Base-by-base conservation (phyloP, 2,888 invertebrate species). In the Drosophila fungiperda region DNA sequence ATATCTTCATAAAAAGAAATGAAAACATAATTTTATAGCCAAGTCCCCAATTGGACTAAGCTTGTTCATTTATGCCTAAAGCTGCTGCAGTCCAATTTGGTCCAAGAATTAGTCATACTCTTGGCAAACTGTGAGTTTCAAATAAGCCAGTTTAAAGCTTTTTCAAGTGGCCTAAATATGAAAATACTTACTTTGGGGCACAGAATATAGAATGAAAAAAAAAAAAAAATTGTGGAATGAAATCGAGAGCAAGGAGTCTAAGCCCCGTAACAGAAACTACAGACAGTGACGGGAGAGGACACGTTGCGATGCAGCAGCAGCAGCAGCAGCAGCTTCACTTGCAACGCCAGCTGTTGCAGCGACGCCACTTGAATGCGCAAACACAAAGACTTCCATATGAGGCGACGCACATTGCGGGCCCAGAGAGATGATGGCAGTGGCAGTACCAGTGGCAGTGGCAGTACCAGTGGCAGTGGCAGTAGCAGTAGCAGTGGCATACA, bases 351-450 rank as follows among this genome's bases (percentile, higher is more conserved):
- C 71, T 68, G 75, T 63, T 68, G 85, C 76, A 76, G 71, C 70
- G 63, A 76, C 72, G 76, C 68, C 84, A 86, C 88, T 86, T 83
- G 88, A 83, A 88, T 85, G 86, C 86, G 78, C 86, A 85, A 85
- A 88, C 86, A 85, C 86, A 85, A 88, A 85, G 84, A 83, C 66
- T 88, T 63, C 68, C 88, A 85, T 80, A 86, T 86, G 88, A 83
- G 73, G 53, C 54, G 59, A 54, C 40, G 52, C 35, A 15, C 64
- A 67, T 33, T 52, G 55, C 29, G 57, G 67, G 58, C 58, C 60
- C 32, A 52, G 55, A 65, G 62, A 63, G 73, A 69, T 71, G 80
- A 59, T 59, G 53, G 57, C 52, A 65, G 29, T 0, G 8, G 5
- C 32, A 11, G 38, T 23, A 38, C 7, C 63, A 26, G 50, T 48